A percentile compares a stretch with the other conserved stretches of the same genome.
Conservation (phyloP, 2,113 vertebrate species). For the Microcebus griseorufus region DNA sequence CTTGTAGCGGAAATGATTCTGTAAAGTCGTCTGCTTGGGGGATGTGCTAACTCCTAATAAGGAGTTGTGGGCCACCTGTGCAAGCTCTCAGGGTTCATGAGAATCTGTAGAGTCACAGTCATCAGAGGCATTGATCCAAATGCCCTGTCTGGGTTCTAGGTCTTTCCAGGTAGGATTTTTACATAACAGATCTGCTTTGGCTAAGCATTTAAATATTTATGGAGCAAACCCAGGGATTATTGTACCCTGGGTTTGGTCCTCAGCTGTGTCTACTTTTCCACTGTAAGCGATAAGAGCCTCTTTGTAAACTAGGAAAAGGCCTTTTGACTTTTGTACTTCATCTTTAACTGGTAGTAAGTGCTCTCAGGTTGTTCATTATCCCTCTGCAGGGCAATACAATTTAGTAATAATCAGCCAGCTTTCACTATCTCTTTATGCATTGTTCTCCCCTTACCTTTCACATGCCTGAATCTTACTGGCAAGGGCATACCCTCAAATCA, state of each 20-base stretch:
- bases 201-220: constrained; percentile 9
- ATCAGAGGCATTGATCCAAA: neutral
- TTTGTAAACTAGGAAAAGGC: neutral
- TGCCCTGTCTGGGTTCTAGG: neutral
- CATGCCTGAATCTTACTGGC: neutral
- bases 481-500: neutral
- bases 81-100: neutral
- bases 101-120: neutral
- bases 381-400: neutral
- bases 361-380: neutral
- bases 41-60: neutral
- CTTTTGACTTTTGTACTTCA: neutral
- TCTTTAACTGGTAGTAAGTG: neutral
- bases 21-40: neutral
- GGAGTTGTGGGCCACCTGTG: neutral
- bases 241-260: neutral
- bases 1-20: neutral
- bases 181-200: neutral
- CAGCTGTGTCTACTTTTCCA: neutral
- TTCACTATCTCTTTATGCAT: neutral
- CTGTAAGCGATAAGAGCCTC: neutral
- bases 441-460: neutral
- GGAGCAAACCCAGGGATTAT: neutral
- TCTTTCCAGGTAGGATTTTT: constrained; percentile 6
- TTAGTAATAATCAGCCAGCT: neutral